Evolutionary conservation across 1,140 invertebrate species (phyloP).

Genomic region (Trialeurodes vaporariorum): DNA sequence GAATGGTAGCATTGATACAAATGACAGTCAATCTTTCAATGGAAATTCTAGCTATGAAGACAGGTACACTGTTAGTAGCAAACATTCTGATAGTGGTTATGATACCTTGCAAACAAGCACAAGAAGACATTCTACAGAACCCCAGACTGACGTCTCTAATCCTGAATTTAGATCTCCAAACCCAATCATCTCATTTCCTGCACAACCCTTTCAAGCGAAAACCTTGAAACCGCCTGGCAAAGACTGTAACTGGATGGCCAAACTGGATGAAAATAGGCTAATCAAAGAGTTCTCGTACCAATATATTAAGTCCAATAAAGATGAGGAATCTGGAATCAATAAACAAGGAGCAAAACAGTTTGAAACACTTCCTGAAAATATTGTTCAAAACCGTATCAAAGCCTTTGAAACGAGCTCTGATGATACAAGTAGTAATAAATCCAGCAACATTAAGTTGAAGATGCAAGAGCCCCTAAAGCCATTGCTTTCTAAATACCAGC

Average conservation of each 20-base stretch:
- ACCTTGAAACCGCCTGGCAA: constrained; percentile 6
- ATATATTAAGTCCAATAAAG: constrained; percentile 34
- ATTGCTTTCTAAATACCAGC: constrained; percentile 29
- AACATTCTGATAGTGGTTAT: constrained; percentile 34
- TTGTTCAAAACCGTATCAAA: constrained; percentile 41
- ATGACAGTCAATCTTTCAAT: neutral
- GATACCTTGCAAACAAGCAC: constrained; percentile 29
- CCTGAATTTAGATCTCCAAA: neutral
- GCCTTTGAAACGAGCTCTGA: constrained; percentile 21
- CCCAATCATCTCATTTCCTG: neutral
- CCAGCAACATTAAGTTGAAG: constrained; percentile 22
- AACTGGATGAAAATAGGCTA: constrained; percentile 35
- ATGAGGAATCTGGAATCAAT: constrained; percentile 11
- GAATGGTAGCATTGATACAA: neutral
- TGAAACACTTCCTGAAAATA: constrained; percentile 35
- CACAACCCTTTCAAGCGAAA: constrained; percentile 15
- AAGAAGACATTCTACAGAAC: neutral
- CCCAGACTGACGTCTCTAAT: neutral
- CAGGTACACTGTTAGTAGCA: constrained; percentile 17
- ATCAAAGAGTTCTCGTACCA: constrained; percentile 39
- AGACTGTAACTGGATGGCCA: constrained; percentile 31
- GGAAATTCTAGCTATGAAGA: neutral
- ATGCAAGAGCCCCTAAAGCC: constrained; percentile 38
- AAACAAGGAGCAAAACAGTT: constrained; percentile 14
- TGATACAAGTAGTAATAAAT: constrained; percentile 11